Evolutionary conservation across 1,140 invertebrate species (phyloP).

Genomic region (Saccostrea echinata): DNA sequence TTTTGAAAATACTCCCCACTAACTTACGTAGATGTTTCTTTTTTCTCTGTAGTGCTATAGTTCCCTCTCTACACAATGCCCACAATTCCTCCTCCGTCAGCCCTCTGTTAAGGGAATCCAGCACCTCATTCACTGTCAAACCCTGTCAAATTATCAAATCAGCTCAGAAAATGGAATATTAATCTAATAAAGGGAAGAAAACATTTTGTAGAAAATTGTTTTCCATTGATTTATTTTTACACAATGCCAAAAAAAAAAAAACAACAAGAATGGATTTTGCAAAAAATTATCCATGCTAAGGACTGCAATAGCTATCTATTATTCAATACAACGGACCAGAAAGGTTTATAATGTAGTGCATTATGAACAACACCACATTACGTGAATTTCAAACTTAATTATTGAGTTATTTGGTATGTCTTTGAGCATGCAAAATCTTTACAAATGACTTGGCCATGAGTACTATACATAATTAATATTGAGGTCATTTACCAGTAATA

Average conservation of each 20-base stretch:
- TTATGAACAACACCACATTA: not conserved
- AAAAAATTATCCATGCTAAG: not conserved
- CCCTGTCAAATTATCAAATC: constrained; percentile 61
- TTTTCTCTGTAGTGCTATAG: constrained; percentile 69
- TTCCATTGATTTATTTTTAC: not conserved
- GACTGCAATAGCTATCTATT: not conserved
- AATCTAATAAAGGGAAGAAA: too few species aligned
- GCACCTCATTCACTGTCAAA: constrained; percentile 65
- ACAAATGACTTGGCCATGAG: not conserved
- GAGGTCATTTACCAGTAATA: not conserved
- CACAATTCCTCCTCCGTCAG: constrained; percentile 73
- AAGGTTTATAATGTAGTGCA: not conserved
- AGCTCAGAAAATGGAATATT: constrained; percentile 9
- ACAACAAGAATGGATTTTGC: not conserved
- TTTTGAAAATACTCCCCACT: too few species aligned
- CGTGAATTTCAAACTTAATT: not conserved
- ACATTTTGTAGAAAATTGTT: too few species aligned
- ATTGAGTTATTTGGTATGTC: not conserved
- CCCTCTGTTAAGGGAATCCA: constrained; percentile 62
- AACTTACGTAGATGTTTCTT: constrained; percentile 75
- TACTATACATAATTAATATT: not conserved
- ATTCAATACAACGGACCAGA: not conserved
- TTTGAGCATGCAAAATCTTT: not conserved
- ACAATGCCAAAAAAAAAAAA: not conserved
- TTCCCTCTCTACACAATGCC: constrained; percentile 72